These are phyloP conservation scores for Drosophila gunungcola DNA, from an alignment of 1,140 invertebrate species.

Conservation along the genomic window DNA sequence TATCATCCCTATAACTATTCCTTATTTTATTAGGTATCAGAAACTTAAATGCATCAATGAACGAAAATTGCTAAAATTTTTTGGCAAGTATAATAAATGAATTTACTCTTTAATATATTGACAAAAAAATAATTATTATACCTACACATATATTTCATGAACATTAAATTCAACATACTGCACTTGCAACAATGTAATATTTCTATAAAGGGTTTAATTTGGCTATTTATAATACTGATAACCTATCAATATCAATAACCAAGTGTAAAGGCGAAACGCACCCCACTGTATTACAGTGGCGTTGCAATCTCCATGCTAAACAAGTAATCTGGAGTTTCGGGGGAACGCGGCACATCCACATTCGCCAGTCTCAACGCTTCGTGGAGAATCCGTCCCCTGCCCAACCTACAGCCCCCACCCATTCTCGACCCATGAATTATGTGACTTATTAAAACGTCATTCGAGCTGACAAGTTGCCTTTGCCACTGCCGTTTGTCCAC, in stretches of 20 bases:
- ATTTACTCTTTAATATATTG: too few species aligned
- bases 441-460: constrained; percentile 83
- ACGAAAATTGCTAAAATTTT: too few species aligned
- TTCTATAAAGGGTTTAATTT: too few species aligned
- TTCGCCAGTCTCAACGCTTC: constrained; percentile 1
- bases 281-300: constrained; percentile 18
- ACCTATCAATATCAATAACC: not conserved
- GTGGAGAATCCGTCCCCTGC: not conserved
- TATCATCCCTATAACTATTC: too few species aligned
- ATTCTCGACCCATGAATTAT: constrained; percentile 72
- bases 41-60: too few species aligned
- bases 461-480: constrained; percentile 79
- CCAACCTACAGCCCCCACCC: not conserved
- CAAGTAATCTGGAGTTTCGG: constrained; percentile 50
- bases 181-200: too few species aligned
- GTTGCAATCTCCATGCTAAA: constrained; percentile 42
- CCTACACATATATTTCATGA: too few species aligned
- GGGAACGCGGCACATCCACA: constrained; percentile 60
- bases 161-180: too few species aligned
- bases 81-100: too few species aligned
- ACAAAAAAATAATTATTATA: too few species aligned
- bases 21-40: too few species aligned
- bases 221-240: too few species aligned
- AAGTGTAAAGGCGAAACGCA: not conserved
- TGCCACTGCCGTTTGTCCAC: constrained; percentile 54